phyloP scores from a whole-genome alignment of 2,888 invertebrate species.

The Ceramica pisi region DNA sequence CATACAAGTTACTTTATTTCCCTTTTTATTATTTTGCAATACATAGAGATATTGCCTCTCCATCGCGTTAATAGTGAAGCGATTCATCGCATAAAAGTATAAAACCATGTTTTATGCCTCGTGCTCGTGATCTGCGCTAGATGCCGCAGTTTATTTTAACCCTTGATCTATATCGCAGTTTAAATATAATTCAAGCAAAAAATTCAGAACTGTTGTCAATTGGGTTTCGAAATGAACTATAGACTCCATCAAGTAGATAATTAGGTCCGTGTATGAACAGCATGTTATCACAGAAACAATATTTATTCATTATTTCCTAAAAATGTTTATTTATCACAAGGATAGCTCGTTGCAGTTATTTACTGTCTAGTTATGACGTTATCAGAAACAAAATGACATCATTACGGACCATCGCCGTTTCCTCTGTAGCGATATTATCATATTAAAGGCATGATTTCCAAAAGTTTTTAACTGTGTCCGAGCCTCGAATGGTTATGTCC shows the following conservation, averaged over 20 bases:
- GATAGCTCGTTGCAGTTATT: conserved; percentile 68
- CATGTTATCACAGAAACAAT: conserved; percentile 42
- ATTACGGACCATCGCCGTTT: conserved; percentile 73
- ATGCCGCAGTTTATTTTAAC: conserved; percentile 54
- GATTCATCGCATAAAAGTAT: conserved; percentile 72
- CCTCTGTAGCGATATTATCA: conserved; percentile 72
- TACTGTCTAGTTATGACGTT: conserved; percentile 73
- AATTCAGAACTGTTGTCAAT: conserved; percentile 10
- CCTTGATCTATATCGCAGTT: conserved; percentile 32
- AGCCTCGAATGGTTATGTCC: conserved; percentile 55
- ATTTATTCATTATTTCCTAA: conserved; percentile 50
- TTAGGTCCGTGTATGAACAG: conserved; percentile 6
- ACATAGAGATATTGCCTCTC: conserved; percentile 82
- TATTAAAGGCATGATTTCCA: conserved; percentile 70
- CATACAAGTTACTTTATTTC: conserved; percentile 88
- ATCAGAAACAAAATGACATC: conserved; percentile 77
- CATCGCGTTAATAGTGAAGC: conserved; percentile 82
- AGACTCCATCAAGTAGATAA: conserved; percentile 20
- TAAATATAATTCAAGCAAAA: conserved; percentile 4
- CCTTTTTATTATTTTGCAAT: conserved; percentile 88
- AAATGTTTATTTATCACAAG: conserved; percentile 57
- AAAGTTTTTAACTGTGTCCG: conserved; percentile 67
- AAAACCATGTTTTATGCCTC: conserved; percentile 69
- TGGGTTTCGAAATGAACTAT: conserved; percentile 3
- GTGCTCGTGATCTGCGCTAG: conserved; percentile 52